phyloP scores from a whole-genome alignment of 1,140 invertebrate species.

The Stegodyphus dumicola region DNA sequence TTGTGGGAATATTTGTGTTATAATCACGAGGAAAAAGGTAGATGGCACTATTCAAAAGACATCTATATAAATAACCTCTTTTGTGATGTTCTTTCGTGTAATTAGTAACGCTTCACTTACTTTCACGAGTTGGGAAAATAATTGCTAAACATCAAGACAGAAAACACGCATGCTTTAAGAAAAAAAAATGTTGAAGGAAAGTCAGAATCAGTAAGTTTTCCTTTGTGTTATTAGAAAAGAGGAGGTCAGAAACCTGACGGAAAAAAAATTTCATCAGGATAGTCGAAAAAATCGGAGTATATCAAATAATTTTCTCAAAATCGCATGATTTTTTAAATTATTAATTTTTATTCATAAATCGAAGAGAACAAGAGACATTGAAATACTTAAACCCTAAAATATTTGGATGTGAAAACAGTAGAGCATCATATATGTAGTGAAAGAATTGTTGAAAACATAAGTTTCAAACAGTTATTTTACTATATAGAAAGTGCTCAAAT shows the following conservation, averaged over 20 bases:
- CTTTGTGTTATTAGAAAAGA: not conserved
- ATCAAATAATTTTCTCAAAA: too few species aligned
- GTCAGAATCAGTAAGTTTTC: not conserved
- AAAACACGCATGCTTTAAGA: not conserved
- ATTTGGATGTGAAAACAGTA: too few species aligned
- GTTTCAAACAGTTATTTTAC: too few species aligned
- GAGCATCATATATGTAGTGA: too few species aligned
- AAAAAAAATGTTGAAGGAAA: not conserved
- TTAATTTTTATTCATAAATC: too few species aligned
- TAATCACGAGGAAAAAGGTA: not conserved
- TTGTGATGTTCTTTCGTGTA: not conserved
- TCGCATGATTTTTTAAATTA: too few species aligned
- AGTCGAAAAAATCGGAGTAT: too few species aligned
- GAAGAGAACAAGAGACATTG: too few species aligned
- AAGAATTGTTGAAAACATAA: too few species aligned
- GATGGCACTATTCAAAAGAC: not conserved
- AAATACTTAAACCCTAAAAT: too few species aligned
- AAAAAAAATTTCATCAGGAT: too few species aligned
- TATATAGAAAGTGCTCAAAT: too few species aligned
- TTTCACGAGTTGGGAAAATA: conserved; percentile 1
- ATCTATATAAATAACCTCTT: conserved; percentile 6
- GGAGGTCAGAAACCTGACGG: not conserved
- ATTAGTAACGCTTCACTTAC: conserved; percentile 10
- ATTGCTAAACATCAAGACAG: not conserved
- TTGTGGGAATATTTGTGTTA: not conserved